Evolutionary conservation across 2,113 vertebrate genomes (phyloP).

Genomic region (Melanotaenia duboulayi): DNA sequence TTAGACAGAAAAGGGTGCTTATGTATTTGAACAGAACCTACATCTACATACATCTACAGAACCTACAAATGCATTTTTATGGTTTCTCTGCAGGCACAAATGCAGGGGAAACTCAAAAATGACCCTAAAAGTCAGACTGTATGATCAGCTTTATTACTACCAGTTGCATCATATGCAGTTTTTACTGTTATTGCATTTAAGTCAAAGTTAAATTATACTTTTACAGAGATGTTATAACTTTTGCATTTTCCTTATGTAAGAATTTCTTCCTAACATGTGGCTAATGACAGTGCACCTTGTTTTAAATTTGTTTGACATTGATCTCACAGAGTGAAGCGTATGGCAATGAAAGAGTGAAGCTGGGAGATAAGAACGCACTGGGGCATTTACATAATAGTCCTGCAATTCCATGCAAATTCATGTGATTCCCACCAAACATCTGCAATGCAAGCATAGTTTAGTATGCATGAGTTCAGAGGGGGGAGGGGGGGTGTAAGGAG

Average conservation of each 20-base stretch:
- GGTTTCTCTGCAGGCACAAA: background rate
- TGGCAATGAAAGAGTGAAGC: slow-evolving; percentile 43
- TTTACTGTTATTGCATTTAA: background rate
- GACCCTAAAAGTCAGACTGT: too few species aligned
- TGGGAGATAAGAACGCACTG: slow-evolving; percentile 52
- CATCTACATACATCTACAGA: background rate
- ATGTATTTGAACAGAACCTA: background rate
- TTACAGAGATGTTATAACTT: background rate
- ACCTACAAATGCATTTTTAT: too few species aligned
- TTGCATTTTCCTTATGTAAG: background rate
- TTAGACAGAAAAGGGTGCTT: slow-evolving; percentile 11
- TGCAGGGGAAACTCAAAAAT: too few species aligned
- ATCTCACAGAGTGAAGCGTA: slow-evolving; percentile 32
- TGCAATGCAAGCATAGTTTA: slow-evolving; percentile 79
- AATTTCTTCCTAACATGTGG: slow-evolving; percentile 7
- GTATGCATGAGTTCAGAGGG: slow-evolving; percentile 72
- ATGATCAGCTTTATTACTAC: background rate
- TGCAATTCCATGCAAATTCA: slow-evolving; percentile 80
- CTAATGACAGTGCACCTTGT: slow-evolving; percentile 48
- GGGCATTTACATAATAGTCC: slow-evolving; percentile 79
- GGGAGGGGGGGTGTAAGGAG: background rate
- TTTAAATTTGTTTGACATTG: slow-evolving; percentile 35
- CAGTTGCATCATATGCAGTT: slow-evolving; percentile 14
- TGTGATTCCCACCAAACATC: slow-evolving; percentile 76
- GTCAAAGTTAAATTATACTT: slow-evolving; percentile 1